Evolutionary conservation across 2,113 vertebrate species (phyloP), one percentile per base, ranked within the genome.

Genomic region (Nothocercus julius): DNA sequence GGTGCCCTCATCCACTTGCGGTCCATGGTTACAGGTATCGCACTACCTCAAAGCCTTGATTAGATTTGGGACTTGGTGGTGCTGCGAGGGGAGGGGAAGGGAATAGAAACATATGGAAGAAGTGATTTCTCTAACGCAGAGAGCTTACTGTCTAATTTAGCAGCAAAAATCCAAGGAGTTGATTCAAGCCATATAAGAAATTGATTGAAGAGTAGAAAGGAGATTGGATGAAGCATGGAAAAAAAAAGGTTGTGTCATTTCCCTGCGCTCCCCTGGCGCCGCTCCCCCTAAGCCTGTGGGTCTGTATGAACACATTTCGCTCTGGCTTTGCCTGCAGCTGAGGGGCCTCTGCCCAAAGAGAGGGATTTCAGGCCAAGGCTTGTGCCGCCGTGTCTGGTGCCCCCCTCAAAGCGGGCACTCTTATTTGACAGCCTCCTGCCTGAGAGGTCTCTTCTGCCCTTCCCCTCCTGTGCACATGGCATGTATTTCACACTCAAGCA

Each of bases 141-240:
- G 86, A 94, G 74, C 2, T 95, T 85, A 51, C 38, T 89, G 62
- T 93, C 66, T 90, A 87, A 91, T 95, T 97, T 94, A 93, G 86
- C 86, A 85, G 77, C 77, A 95, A 68, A 91, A 93, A 79, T 92
- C 66, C 70, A 73, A 95, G 83, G 79, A 5, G 14, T 82, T 82
- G 74, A 72, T 90, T 89, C 34, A 79, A 86, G 66, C 36, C 21
- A 40, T 40, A 61, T 3, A 72, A 89, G 34, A 82, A 94, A 84
- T 44, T 78, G 32, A 92, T 90, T 61, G 90, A 42, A 90, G 62
- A 45, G 62, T 44, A 84, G 90, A 88, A 84, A 30, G 24, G 49
- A 79, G 24, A 84, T 75, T 66, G 34, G 51, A 78, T 22, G 11
- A 53, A 21, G 16, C 7, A 13, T 20, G 63, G 40, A 36, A 73